Percentiles rank a stretch among this genome's conserved stretches.
These are phyloP conservation scores for Rosalia funebris DNA, from an alignment of 2,888 invertebrate genomes.

Conservation along the genomic window DNA sequence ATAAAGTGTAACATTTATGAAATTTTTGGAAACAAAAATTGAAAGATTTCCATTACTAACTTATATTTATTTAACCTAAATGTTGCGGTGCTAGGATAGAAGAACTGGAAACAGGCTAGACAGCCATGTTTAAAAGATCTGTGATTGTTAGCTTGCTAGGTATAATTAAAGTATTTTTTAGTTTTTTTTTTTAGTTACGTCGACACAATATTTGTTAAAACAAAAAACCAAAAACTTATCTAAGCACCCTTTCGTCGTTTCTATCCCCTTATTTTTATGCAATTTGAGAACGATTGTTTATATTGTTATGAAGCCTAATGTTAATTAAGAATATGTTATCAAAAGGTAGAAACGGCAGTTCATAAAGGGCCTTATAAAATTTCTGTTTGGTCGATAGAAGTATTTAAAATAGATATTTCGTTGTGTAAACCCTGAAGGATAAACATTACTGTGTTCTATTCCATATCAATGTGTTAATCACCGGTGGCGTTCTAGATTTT, in stretches of 20 bases:
- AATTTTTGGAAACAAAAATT: too few species aligned
- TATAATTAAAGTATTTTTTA: constrained; percentile 40
- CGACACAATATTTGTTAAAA: constrained; percentile 22
- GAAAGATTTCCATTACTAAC: constrained; percentile 24
- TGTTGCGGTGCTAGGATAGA: constrained; percentile 48
- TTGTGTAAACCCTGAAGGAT: constrained; percentile 21
- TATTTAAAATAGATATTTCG: too few species aligned
- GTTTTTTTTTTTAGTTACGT: constrained; percentile 31
- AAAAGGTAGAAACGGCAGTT: constrained; percentile 7
- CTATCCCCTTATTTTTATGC: constrained; percentile 8
- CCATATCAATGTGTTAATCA: not conserved
- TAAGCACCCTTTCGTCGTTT: constrained; percentile 12
- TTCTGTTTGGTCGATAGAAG: constrained; percentile 11
- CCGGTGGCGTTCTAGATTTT: not conserved
- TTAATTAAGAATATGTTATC: constrained; percentile 7
- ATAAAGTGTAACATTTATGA: constrained; percentile 7
- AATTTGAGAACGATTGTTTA: constrained; percentile 7
- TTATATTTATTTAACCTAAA: constrained; percentile 2
- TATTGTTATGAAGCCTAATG: constrained; percentile 2
- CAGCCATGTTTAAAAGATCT: constrained; percentile 48
- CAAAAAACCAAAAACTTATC: constrained; percentile 5
- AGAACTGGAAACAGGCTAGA: constrained; percentile 45
- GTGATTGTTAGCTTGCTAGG: constrained; percentile 52
- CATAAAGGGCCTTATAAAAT: constrained; percentile 7
- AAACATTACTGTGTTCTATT: constrained; percentile 6